Percentiles rank a stretch among this genome's conserved stretches.
These are phyloP conservation scores for Trichoplax adhaerens DNA, from an alignment of 37 sponge, comb jelly and placozoan genomes.

Conservation along the genomic window DNA sequence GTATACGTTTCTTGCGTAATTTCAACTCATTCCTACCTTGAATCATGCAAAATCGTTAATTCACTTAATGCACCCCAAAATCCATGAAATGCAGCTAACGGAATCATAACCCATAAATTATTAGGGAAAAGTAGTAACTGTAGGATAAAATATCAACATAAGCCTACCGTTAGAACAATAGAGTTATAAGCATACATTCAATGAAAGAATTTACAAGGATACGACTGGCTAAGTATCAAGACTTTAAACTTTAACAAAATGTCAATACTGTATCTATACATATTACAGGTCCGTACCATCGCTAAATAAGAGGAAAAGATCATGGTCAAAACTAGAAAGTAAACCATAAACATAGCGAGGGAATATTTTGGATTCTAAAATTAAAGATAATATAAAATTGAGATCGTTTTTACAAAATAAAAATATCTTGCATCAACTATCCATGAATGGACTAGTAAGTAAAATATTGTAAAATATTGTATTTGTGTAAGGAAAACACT, in stretches of 20 bases:
- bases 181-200: neutral
- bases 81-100: slow-evolving; percentile 33
- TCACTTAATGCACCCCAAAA: slow-evolving; percentile 56
- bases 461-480: neutral
- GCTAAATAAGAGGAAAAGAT: slow-evolving; percentile 26
- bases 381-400: neutral
- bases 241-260: too few species aligned
- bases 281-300: slow-evolving; percentile 4
- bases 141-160: too few species aligned
- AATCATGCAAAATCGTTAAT: slow-evolving; percentile 77
- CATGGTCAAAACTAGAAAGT: slow-evolving; percentile 30
- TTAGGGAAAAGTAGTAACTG: slow-evolving; percentile 26
- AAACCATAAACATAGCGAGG: slow-evolving; percentile 77
- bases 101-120: slow-evolving; percentile 23
- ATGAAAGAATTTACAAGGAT: neutral
- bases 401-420: too few species aligned
- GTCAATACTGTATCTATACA: too few species aligned
- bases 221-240: slow-evolving; percentile 2
- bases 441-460: neutral
- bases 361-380: slow-evolving; percentile 62
- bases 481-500: neutral
- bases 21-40: slow-evolving; percentile 27
- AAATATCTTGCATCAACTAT: neutral
- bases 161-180: neutral
- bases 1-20: too few species aligned